These are phyloP conservation scores for Leptinotarsa texana DNA, from an alignment of 1,140 invertebrate species.

Conservation along the genomic window DNA sequence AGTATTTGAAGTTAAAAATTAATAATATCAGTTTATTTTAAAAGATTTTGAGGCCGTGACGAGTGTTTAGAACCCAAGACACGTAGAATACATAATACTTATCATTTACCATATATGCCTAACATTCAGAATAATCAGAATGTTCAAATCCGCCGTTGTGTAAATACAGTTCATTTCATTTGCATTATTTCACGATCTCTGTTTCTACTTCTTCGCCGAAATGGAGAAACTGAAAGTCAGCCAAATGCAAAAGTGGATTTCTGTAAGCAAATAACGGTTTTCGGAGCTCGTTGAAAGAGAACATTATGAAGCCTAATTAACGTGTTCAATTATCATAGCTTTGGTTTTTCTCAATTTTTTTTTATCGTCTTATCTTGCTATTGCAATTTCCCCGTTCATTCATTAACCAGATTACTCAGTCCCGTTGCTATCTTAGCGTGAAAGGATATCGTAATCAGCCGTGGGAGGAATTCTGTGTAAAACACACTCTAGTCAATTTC, in stretches of 20 bases:
- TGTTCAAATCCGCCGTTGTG: background rate
- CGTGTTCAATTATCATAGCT: conserved; percentile 22
- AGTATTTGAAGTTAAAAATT: too few species aligned
- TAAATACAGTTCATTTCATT: conserved; percentile 16
- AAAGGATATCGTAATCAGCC: background rate
- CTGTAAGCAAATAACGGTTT: conserved; percentile 15
- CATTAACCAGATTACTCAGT: background rate
- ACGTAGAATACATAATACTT: too few species aligned
- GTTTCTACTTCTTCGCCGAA: background rate
- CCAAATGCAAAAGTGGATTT: conserved; percentile 20
- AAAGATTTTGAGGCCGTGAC: too few species aligned
- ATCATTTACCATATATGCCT: too few species aligned
- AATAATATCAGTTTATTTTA: too few species aligned
- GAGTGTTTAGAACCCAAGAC: too few species aligned
- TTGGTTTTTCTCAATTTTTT: background rate
- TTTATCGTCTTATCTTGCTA: background rate
- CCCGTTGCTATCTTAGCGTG: background rate
- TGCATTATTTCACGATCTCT: conserved; percentile 12
- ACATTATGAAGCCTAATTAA: conserved; percentile 18
- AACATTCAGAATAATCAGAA: background rate
- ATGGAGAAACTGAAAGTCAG: conserved; percentile 18
- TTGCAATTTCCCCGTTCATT: conserved; percentile 13
- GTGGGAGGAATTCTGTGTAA: background rate
- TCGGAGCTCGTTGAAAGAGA: conserved; percentile 13
- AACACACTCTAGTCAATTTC: background rate